Evolutionary conservation across 2,797 vertebrate genomes (phyloP).

Genomic region (Myotis pilosus): DNA sequence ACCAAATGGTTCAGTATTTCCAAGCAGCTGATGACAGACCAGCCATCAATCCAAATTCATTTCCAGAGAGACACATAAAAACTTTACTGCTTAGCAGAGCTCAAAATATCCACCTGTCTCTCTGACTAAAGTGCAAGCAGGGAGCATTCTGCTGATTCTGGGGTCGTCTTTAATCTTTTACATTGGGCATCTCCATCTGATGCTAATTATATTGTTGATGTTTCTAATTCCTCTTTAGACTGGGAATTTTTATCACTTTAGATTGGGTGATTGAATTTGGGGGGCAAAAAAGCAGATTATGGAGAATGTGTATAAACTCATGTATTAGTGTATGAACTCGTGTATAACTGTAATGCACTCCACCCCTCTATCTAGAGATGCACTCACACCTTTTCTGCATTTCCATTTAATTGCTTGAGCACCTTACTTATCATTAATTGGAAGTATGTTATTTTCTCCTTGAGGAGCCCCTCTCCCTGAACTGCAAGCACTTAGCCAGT

Average conservation of each 20-base stretch:
- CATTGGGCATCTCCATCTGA: constrained; percentile 57
- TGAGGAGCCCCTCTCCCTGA: background rate
- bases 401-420: background rate
- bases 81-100: constrained; percentile 82
- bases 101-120: constrained; percentile 82
- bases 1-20: constrained; percentile 72
- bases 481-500: background rate
- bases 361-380: background rate
- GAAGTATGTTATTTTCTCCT: background rate
- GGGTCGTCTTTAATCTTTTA: constrained; percentile 56
- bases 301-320: background rate
- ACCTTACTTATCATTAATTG: background rate
- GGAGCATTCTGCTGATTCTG: constrained; percentile 29
- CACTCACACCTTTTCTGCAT: background rate
- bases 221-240: constrained; percentile 52
- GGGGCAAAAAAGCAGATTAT: background rate
- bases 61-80: constrained; percentile 79
- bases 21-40: constrained; percentile 61
- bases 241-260: background rate
- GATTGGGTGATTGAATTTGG: background rate
- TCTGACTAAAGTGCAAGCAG: constrained; percentile 55
- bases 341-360: background rate
- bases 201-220: constrained; percentile 54
- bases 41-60: constrained; percentile 73
- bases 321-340: too few relatives aligned